Evolutionary conservation across 1,140 invertebrate genomes (phyloP), one percentile per base, ranked within the genome.

Genomic region (Pentalonia nigronervosa): DNA sequence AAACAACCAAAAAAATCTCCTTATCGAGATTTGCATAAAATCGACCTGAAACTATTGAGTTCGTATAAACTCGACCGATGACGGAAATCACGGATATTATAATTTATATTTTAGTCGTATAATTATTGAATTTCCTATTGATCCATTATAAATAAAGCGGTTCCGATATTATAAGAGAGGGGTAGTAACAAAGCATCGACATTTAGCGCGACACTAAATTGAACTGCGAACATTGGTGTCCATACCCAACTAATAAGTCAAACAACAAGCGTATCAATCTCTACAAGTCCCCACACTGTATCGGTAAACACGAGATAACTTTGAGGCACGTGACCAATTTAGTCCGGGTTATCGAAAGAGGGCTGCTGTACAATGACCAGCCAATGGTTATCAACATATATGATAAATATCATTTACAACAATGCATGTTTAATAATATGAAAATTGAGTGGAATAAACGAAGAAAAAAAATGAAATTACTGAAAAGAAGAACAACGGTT

Each of bases 191-290:
- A 53, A 89, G 36, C n/a, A 20, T 23, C 30, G 30, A 48, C 87
- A 36, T 89, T 89, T 89, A 53, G 34, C 87, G 36, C 48, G 83
- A 86, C 21, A 45, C 36, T 25, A 53, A 89, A 89, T 53, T 53
- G 20, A 53, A 89, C 87, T 20, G 48, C 34, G 48, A 89, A 53
- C 23, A 53, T 88, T 34, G n/a, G 30, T 21, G 81, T 50, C 6
- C 36, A 23, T 36, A 14, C n/a, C n/a, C 0, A 88, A 50, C n/a
- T 53, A 89, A 89, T 53, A 89, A 53, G 48, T 89, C 48, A 36
- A 89, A 89, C 34, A 53, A 89, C 86, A 88, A 88, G 86, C 86
- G 47, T 88, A 88, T 88, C 86, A 88, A 88, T 88, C 47, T 50
- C 86, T 88, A 50, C 47, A 88, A 50, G 47, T 53, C 87, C n/a